Conservation (phyloP, 2,113 vertebrate genomes). For the Dipodomys spectabilis region DNA sequence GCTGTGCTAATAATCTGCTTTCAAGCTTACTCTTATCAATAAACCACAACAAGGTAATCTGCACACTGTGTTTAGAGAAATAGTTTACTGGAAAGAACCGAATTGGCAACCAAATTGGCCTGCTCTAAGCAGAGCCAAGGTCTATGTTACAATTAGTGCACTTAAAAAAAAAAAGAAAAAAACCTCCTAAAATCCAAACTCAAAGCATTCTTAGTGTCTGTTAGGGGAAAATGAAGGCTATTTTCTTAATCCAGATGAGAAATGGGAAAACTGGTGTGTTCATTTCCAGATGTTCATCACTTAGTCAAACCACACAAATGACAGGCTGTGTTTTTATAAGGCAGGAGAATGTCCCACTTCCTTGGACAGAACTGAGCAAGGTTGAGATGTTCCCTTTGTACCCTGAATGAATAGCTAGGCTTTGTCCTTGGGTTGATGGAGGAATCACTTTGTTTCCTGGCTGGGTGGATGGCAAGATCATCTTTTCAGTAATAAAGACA, state of each 20-base stretch:
- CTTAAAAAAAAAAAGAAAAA: not conserved
- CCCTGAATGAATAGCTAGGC: not conserved
- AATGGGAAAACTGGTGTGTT: constrained; percentile 44
- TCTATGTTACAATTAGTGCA: constrained; percentile 51
- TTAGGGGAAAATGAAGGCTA: constrained; percentile 23
- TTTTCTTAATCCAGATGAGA: constrained; percentile 61
- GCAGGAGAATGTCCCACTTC: not conserved
- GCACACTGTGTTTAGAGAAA: constrained; percentile 58
- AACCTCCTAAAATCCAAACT: too few species aligned
- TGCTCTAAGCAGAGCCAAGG: constrained; percentile 46
- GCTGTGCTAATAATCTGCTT: not conserved
- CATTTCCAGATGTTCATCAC: constrained; percentile 66
- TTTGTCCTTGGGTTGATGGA: not conserved
- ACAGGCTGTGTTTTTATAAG: not conserved
- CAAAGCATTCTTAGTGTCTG: not conserved
- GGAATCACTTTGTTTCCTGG: not conserved
- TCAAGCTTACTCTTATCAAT: constrained; percentile 56
- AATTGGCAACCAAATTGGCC: constrained; percentile 49
- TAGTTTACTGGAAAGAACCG: constrained; percentile 57
- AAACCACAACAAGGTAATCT: constrained; percentile 59
- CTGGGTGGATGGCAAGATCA: not conserved
- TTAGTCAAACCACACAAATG: constrained; percentile 60
- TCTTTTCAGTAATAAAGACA: not conserved
- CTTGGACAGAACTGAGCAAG: not conserved
- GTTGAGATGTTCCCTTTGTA: not conserved